Evolutionary conservation across 2,797 vertebrate species (phyloP).

Genomic region (Rhinichthys osculus): DNA sequence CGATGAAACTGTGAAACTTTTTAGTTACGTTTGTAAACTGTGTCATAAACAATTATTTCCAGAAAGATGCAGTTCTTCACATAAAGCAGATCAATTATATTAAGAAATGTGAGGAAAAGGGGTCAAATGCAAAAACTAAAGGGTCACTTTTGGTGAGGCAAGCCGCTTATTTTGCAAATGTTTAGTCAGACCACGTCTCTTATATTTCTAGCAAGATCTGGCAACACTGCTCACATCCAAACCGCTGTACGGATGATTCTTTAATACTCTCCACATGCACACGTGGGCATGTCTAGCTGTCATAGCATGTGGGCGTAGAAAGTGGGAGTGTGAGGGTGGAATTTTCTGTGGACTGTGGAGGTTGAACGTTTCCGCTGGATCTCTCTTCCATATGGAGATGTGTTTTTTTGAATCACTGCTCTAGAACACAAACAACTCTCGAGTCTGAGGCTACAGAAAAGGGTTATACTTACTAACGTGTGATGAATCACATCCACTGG

Average conservation of each 20-base stretch:
- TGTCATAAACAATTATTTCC: background rate
- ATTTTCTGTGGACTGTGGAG: constrained; percentile 44
- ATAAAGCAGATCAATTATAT: background rate
- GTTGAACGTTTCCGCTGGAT: constrained; percentile 64
- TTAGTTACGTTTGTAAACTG: background rate
- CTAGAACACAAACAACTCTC: background rate
- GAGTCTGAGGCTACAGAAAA: background rate
- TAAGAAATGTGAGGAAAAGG: background rate
- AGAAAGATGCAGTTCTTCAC: background rate
- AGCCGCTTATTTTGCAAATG: background rate
- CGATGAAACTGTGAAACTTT: background rate
- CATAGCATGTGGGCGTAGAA: constrained; percentile 53
- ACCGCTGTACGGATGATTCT: constrained; percentile 3
- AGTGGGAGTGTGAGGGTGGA: constrained; percentile 63
- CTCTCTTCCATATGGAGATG: constrained; percentile 48
- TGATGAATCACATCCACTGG: background rate
- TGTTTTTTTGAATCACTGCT: constrained; percentile 32
- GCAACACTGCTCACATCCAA: background rate
- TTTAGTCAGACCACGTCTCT: background rate
- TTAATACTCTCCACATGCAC: constrained; percentile 23
- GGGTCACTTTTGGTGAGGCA: background rate
- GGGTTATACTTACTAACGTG: background rate
- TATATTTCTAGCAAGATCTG: constrained; percentile 3
- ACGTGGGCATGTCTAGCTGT: constrained; percentile 44
- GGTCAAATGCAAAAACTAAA: background rate